These are phyloP conservation scores for Zosterops borbonicus DNA, from an alignment of 2,113 vertebrate genomes.

Conservation along the genomic window DNA sequence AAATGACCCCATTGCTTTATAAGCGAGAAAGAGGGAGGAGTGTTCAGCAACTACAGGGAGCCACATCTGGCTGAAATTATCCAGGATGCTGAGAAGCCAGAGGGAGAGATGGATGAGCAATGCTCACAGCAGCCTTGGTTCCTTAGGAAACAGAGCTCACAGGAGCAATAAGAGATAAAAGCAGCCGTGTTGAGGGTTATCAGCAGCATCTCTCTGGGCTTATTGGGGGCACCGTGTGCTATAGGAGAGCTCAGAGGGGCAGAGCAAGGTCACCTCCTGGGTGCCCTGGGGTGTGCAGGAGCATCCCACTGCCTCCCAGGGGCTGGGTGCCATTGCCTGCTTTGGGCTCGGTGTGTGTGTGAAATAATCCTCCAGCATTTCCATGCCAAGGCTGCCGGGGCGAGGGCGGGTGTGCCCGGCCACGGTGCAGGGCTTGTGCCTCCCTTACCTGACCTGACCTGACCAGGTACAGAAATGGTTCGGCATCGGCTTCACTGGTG, in stretches of 20 bases:
- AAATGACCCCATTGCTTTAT: not conserved
- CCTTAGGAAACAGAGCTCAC: not conserved
- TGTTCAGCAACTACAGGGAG: not conserved
- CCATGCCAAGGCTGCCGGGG: not conserved
- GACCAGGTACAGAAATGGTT: not conserved
- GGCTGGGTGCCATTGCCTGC: not conserved
- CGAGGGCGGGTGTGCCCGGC: fast-evolving
- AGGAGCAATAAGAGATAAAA: not conserved
- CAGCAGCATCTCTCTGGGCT: fast-evolving
- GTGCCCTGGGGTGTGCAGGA: not conserved
- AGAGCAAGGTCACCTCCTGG: not conserved
- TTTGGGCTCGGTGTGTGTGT: not conserved
- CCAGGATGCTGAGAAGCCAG: not conserved
- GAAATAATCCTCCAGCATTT: not conserved
- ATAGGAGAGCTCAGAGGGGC: fast-evolving
- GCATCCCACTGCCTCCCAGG: not conserved
- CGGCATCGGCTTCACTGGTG: not conserved
- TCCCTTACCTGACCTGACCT: not conserved
- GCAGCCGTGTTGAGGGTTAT: not conserved
- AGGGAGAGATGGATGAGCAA: not conserved
- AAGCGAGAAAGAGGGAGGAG: not conserved
- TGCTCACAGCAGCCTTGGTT: not conserved
- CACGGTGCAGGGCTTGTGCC: fast-evolving
- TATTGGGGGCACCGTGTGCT: fast-evolving
- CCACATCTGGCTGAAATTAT: not conserved